Evolutionary conservation across 30 jellyfish, hydroid and myxozoan species (phyloP).

Genomic region (Aurelia sp.): DNA sequence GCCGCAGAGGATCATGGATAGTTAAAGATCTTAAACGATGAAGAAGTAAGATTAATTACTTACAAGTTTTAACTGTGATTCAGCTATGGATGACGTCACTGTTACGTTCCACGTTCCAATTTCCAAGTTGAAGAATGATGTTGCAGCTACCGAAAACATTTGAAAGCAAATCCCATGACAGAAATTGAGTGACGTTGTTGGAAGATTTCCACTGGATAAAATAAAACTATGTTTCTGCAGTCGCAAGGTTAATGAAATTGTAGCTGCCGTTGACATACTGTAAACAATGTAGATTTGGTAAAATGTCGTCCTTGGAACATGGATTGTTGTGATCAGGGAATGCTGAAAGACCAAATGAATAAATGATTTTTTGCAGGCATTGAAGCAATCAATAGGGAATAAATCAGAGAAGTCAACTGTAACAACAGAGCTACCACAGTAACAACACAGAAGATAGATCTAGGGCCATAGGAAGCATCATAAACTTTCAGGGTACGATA

Average conservation of each 20-base stretch:
- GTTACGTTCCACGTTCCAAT: constrained; percentile 67
- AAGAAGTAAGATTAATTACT: not conserved
- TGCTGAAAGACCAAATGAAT: constrained; percentile 4
- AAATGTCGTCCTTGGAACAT: constrained; percentile 76
- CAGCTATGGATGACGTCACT: constrained; percentile 20
- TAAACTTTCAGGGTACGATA: too few species aligned
- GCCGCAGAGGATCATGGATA: too few species aligned
- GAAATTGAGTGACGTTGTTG: constrained; percentile 34
- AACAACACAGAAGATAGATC: too few species aligned
- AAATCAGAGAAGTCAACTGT: too few species aligned
- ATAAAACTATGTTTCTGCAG: constrained; percentile 44
- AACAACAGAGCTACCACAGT: too few species aligned
- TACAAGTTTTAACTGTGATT: constrained; percentile 46
- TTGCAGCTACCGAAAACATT: constrained; percentile 30
- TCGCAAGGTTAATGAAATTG: constrained; percentile 46
- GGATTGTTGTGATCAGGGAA: constrained; percentile 50
- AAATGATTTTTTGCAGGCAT: too few species aligned
- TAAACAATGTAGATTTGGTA: constrained; percentile 74
- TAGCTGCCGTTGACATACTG: constrained; percentile 40
- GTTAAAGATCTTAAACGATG: too few species aligned
- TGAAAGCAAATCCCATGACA: constrained; percentile 68
- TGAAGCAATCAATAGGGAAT: too few species aligned
- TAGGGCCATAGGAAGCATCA: too few species aligned
- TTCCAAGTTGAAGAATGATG: constrained; percentile 27
- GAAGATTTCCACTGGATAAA: constrained; percentile 41